Percentiles rank a stretch among this genome's conserved stretches.
Evolutionary conservation across 2,888 invertebrate species (phyloP).

Genomic region (Andrena bucephala): DNA sequence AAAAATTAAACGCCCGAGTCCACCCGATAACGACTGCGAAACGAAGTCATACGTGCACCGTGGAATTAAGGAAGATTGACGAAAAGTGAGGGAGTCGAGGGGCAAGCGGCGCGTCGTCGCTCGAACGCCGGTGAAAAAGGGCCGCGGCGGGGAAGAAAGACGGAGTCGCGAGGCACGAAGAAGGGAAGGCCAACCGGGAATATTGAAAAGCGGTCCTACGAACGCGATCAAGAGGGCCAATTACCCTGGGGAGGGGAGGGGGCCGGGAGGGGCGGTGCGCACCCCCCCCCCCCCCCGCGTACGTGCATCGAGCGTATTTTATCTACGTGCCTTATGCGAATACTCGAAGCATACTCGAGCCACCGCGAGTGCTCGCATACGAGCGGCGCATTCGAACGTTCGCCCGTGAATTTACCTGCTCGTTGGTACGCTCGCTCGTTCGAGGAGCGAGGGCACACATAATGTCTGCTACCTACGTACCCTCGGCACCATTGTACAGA

Average conservation of each 20-base stretch:
- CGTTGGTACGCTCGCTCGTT: constrained; percentile 59
- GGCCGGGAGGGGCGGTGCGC: constrained; percentile 22
- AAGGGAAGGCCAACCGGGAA: constrained; percentile 59
- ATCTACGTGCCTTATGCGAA: constrained; percentile 77
- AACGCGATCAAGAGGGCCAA: constrained; percentile 84
- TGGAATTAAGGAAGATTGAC: not conserved
- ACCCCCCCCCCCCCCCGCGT: constrained; percentile 23
- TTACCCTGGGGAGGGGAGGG: constrained; percentile 75
- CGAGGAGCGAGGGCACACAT: constrained; percentile 68
- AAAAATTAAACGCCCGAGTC: too few species aligned
- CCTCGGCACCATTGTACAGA: constrained; percentile 56
- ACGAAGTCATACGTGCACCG: not conserved
- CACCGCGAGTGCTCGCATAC: constrained; percentile 72
- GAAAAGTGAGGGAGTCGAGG: not conserved
- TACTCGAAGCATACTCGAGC: constrained; percentile 78
- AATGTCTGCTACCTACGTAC: constrained; percentile 60
- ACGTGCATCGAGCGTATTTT: constrained; percentile 74
- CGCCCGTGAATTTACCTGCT: constrained; percentile 62
- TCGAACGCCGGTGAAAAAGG: constrained; percentile 6
- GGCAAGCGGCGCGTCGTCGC: not conserved
- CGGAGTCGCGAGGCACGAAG: constrained; percentile 29
- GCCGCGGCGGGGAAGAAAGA: not conserved
- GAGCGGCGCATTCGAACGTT: constrained; percentile 71
- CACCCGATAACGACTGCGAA: too few species aligned
- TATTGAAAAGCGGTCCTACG: constrained; percentile 81